A percentile compares a stretch with the other conserved stretches of the same genome.
phyloP scores from a whole-genome alignment of 2,797 vertebrate species.

The Carcharodon carcharias region DNA sequence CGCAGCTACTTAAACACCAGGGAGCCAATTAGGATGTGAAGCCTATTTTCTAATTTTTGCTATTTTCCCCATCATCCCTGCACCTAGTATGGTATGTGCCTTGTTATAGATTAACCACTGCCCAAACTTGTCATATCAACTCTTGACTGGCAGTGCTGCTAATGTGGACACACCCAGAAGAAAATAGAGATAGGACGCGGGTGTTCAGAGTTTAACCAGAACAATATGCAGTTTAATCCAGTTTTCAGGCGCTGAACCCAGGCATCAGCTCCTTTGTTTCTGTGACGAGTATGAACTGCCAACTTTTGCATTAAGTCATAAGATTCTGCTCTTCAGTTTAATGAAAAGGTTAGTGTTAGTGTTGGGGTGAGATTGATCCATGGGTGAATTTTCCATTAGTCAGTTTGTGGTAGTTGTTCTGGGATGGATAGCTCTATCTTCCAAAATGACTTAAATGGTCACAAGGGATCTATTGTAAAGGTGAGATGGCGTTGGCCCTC shows the following conservation, averaged over 20 bases:
- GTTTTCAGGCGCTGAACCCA: not conserved
- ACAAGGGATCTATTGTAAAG: not conserved
- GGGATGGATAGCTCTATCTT: not conserved
- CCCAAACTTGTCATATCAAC: not conserved
- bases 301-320: not conserved
- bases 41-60: not conserved
- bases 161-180: not conserved
- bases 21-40: not conserved
- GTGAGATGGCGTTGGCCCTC: not conserved
- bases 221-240: not conserved
- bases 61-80: not conserved
- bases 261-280: not conserved
- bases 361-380: not conserved
- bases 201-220: not conserved
- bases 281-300: not conserved
- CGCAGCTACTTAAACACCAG: not conserved
- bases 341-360: not conserved
- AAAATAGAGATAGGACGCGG: not conserved
- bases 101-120: not conserved
- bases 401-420: not conserved
- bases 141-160: not conserved
- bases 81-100: not conserved
- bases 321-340: not conserved
- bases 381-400: not conserved
- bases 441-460: not conserved